Base-by-base conservation (phyloP, 1,140 invertebrate species). In the Bicyclus anynana region DNA sequence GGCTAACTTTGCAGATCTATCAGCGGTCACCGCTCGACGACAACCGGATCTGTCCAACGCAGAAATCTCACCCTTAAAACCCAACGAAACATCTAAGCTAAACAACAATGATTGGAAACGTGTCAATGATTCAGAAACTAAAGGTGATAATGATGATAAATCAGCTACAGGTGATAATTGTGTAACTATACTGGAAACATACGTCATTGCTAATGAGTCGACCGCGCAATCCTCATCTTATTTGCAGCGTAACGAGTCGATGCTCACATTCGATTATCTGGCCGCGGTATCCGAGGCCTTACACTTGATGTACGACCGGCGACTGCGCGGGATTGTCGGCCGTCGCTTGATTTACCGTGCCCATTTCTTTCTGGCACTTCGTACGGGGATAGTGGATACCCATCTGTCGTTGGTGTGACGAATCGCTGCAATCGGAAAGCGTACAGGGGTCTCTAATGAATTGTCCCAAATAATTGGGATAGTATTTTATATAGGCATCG, bases 1-100 rank as follows among this genome's bases (percentile, higher is more conserved):
- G 81, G 85, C 81, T 86, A 84, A 86, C 83, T 88, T 80, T 85
- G 86, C 80, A 82, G 80, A 85, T 88, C 82, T 86, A 87, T 87
- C 83, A 79, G 72, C 67, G 59, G 64, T 77, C 62, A 61, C 62
- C 65, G 57, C 62, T 65, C 63, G 61, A 71, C 69, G 80, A 80
- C 76, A 82, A 78, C 65, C 62, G 66, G 64, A 42, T 62, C 16
- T 5, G 18, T 56, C 18, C 38, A 27, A 26, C 72, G 74, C 47
- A 46, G 62, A 47, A 84, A 69, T 71, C 56, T 75, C 57, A 65
- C 74, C 77, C 67, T 78, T 84, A 82, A 56, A 23, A 53, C 33
- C 57, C 33, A 16, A 13, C 1, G 26, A 27, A 26, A 42, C 9
- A 44, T 12, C 20, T n/a, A 18, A 42, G 7, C 37, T 1, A 17